Percentiles rank a stretch among this genome's conserved stretches.
phyloP scores from a whole-genome alignment of 2,113 vertebrate species.

The Peromyscus maniculatus region DNA sequence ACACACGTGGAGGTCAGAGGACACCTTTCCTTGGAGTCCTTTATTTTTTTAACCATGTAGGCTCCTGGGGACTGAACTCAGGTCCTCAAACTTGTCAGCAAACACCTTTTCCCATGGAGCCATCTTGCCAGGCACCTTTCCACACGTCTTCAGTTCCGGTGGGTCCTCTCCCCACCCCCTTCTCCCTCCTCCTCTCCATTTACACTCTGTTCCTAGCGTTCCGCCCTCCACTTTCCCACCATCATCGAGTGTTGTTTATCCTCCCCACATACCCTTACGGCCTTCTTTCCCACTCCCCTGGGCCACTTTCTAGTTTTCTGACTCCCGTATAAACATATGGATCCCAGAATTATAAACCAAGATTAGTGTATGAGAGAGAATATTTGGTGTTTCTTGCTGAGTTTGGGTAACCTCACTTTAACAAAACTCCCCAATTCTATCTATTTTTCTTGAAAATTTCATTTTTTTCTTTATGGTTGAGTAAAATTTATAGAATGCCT shows the following conservation, averaged over 20 bases:
- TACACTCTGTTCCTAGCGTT: neutral
- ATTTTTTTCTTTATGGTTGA: neutral
- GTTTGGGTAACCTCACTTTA: neutral
- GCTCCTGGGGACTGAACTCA: neutral
- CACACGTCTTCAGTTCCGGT: rapidly evolving
- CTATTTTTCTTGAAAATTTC: neutral
- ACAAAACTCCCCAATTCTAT: neutral
- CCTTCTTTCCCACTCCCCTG: neutral
- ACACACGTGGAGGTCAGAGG: neutral
- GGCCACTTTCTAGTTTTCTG: neutral
- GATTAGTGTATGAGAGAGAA: too few relatives aligned
- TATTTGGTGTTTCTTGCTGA: neutral
- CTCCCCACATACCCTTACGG: neutral
- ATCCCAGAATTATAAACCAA: neutral
- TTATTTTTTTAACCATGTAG: neutral
- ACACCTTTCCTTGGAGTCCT: too few relatives aligned
- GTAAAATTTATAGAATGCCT: neutral
- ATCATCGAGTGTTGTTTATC: too few relatives aligned
- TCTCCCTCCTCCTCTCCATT: neutral
- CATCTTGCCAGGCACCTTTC: neutral
- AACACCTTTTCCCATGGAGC: neutral
- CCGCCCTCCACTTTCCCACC: neutral
- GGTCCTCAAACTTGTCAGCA: too few relatives aligned
- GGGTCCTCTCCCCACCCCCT: neutral
- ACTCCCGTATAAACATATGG: neutral